Conservation (phyloP, 2,888 invertebrate genomes). For the Lepidochrysops patricia region DNA sequence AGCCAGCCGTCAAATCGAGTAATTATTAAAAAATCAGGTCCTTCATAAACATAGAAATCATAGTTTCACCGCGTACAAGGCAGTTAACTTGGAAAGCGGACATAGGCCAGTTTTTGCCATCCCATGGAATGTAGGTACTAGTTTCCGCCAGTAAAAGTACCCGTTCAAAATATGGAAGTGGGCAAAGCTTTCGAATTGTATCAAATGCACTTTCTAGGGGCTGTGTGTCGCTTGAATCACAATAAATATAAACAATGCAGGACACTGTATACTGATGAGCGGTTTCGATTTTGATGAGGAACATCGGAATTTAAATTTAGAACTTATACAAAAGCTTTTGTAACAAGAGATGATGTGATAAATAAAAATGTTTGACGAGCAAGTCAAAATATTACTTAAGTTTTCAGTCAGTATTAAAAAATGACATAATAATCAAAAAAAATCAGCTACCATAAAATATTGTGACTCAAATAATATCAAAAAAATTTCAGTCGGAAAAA, state of each 20-base stretch:
- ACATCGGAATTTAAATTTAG: neutral
- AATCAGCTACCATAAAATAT: no score
- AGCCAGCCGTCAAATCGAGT: constrained; percentile 35
- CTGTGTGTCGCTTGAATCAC: constrained; percentile 68
- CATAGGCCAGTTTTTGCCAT: constrained; percentile 63
- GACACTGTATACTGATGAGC: constrained; percentile 29
- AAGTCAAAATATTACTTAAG: no score
- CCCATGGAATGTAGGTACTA: constrained; percentile 53
- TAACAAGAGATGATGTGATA: no score
- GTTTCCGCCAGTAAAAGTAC: constrained; percentile 57
- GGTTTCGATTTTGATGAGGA: neutral
- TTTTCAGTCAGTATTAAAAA: neutral
- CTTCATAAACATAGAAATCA: constrained; percentile 6
- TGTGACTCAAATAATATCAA: no score
- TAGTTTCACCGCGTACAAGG: constrained; percentile 27
- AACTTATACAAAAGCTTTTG: neutral
- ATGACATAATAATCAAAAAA: no score
- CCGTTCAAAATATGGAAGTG: constrained; percentile 64
- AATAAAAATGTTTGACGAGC: no score
- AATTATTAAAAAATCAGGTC: constrained; percentile 13
- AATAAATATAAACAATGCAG: constrained; percentile 39
- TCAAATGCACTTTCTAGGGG: constrained; percentile 66
- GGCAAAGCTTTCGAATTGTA: constrained; percentile 62
- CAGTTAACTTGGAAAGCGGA: constrained; percentile 64
- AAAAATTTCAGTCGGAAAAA: no score